Base-by-base conservation (phyloP, 1,140 invertebrate species). In the Chlorops oryzae region DNA sequence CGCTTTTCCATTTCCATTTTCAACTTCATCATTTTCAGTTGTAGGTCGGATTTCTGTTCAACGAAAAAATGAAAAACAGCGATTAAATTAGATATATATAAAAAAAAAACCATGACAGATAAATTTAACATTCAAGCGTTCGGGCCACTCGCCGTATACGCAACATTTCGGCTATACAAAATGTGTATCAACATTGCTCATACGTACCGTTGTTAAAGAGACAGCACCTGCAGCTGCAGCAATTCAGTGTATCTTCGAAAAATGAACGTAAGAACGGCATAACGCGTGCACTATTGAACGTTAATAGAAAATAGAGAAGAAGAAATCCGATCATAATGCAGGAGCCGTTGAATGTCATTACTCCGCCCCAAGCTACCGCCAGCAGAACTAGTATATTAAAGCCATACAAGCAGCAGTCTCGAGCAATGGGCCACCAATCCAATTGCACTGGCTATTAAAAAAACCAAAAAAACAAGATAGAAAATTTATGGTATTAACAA, bases 321-420 rank as follows among this genome's bases (percentile, higher is more conserved):
- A 85, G 84, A 2, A 85, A 61, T 3, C 83, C 62, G 6, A 86
- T 75, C 3, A 88, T 73, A 0, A 81, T 65, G n/a, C 78, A 48
- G 0, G 84, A 80, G 66, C 90, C 88, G 59, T 82, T 84, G 87
- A 88, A 90, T 24, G 78, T 79, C 3, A 94, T 80, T 32, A 73
- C 56, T 25, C 81, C 82, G 65, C 93, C 89, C 76, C 83, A 84
- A 44, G 90, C 84, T 13, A 92, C 79, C 0, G 77, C 53, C 0
- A 90, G 81, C 24, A 94, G 67, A 2, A 83, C 75, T 2, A 76
- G 68, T 0, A 92, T 81, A 15, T 88, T 84, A 3, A 88, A 56
- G n/a, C 82, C 78, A 59, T 92, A 93, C 47, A 89, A 84, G 9
- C 83, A 60, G 47, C 84, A 85, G 63, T 94, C 90, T 59, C 91